Evolutionary conservation across 2,888 invertebrate genomes (phyloP).

Genomic region (Catotricha subobsoleta): DNA sequence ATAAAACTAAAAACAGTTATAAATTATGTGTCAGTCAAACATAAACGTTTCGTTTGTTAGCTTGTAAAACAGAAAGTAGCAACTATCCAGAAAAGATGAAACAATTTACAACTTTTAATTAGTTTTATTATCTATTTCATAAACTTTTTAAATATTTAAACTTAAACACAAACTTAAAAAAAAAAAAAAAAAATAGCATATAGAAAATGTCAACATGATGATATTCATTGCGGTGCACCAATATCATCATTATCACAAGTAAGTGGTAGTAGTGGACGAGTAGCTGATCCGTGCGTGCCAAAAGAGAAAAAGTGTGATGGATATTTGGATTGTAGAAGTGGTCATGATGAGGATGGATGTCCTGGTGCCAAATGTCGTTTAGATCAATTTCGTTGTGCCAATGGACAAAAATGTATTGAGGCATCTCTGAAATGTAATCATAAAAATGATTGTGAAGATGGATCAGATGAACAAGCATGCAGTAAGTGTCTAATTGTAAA

Average conservation of each 20-base stretch:
- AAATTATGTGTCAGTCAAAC: too few species aligned
- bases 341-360: slow-evolving; percentile 66
- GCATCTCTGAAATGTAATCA: slow-evolving; percentile 65
- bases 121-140: too few species aligned
- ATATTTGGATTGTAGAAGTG: slow-evolving; percentile 68
- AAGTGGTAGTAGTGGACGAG: slow-evolving; percentile 31
- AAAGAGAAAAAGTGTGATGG: slow-evolving; percentile 84
- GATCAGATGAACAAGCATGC: slow-evolving; percentile 78
- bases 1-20: too few species aligned
- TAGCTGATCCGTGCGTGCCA: slow-evolving; percentile 66
- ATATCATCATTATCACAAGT: slow-evolving; percentile 32
- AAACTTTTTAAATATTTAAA: too few species aligned
- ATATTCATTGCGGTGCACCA: slow-evolving; percentile 68
- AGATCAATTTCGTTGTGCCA: slow-evolving; percentile 72
- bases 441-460: slow-evolving; percentile 77
- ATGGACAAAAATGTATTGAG: slow-evolving; percentile 66
- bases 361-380: slow-evolving; percentile 50
- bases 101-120: too few species aligned
- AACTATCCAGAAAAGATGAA: too few species aligned
- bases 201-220: slow-evolving; percentile 68
- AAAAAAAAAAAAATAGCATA: too few species aligned
- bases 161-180: too few species aligned
- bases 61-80: too few species aligned
- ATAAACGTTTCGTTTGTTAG: too few species aligned
- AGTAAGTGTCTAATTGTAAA: slow-evolving; percentile 41